A percentile compares a stretch with the other conserved stretches of the same genome.
phyloP scores from a whole-genome alignment of 92 coral and sea anemone genomes.

The Palythoa caribaeorum region DNA sequence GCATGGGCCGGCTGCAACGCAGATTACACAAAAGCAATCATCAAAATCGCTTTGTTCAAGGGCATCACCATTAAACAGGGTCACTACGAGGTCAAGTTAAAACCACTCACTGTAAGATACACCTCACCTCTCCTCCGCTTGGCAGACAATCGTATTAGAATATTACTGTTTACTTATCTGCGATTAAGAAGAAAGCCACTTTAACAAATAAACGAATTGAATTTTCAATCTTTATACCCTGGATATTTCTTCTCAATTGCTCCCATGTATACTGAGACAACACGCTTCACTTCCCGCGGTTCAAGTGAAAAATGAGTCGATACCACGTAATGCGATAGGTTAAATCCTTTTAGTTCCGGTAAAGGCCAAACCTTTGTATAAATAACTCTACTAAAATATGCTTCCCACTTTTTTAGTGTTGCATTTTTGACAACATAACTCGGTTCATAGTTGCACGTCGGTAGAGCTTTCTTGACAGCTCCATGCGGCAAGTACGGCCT shows the following conservation, averaged over 20 bases:
- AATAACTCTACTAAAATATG: neutral
- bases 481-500: constrained; percentile 19
- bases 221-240: neutral
- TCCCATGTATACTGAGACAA: neutral
- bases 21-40: too few species aligned
- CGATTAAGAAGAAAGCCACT: too few species aligned
- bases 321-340: neutral
- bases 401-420: constrained; percentile 29
- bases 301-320: neutral
- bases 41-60: too few species aligned
- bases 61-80: too few species aligned
- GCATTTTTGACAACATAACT: neutral
- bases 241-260: neutral
- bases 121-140: too few species aligned
- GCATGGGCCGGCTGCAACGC: too few species aligned
- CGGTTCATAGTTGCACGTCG: constrained; percentile 10
- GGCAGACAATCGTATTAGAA: too few species aligned
- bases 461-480: constrained; percentile 10
- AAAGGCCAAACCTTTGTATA: constrained; percentile 25
- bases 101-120: too few species aligned
- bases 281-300: neutral
- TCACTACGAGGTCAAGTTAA: too few species aligned
- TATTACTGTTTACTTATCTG: too few species aligned
- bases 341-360: neutral
- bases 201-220: too few species aligned